Conservation (phyloP, 2,888 invertebrate species). For the Drosophila lacicola region DNA sequence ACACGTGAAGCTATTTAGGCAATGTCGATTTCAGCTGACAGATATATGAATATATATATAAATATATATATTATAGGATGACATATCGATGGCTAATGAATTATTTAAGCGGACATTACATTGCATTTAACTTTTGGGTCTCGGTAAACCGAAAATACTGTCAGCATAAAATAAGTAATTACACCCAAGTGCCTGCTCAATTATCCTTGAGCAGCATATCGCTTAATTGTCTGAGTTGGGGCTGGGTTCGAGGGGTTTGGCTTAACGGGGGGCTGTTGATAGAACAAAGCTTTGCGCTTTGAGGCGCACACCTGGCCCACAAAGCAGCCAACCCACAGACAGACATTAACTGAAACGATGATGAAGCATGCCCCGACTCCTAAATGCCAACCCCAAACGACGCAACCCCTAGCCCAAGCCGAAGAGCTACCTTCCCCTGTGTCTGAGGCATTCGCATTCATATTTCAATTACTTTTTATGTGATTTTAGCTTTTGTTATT, state of each 20-base stretch:
- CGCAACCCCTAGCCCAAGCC: not conserved
- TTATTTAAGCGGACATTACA: conserved; percentile 40
- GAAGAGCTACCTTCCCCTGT: not conserved
- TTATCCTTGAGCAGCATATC: conserved; percentile 78
- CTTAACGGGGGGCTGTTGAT: conserved; percentile 19
- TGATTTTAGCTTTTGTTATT: conserved; percentile 77
- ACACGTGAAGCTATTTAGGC: conserved; percentile 63
- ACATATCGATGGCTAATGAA: conserved; percentile 40
- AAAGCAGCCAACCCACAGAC: not conserved
- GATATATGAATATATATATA: conserved; percentile 30
- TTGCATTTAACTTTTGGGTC: conserved; percentile 58
- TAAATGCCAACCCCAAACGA: not conserved
- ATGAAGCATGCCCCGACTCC: conserved; percentile 42
- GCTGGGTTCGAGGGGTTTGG: not conserved
- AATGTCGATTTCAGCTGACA: conserved; percentile 38
- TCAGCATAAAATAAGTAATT: conserved; percentile 82
- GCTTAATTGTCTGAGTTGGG: conserved; percentile 69
- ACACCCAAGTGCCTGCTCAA: conserved; percentile 84
- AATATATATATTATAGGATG: not conserved
- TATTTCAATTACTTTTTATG: conserved; percentile 82
- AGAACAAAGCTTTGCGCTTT: conserved; percentile 66
- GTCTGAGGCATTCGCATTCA: conserved; percentile 64
- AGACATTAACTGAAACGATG: conserved; percentile 39
- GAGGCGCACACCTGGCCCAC: conserved; percentile 3
- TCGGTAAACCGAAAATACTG: conserved; percentile 41